Base-by-base conservation (phyloP, 2,797 vertebrate genomes). In the Phalanger gymnotis region DNA sequence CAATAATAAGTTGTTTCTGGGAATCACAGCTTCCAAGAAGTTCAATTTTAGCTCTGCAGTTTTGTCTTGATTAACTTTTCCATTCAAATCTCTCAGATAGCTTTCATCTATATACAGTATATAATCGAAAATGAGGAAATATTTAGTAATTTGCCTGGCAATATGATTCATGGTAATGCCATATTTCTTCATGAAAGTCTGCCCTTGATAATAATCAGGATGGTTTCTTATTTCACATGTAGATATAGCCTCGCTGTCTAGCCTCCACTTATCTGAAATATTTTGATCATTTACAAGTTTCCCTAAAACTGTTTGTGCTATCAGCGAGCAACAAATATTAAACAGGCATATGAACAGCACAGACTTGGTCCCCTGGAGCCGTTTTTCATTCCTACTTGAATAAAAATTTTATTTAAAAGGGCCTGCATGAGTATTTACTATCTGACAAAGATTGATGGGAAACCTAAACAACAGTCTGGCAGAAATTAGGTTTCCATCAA, bases 11-110 rank as follows among this genome's bases (percentile, higher is more conserved):
- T 90, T 99, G 98, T 61, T 99, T 99, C 96, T 99, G 98, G 87
- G 99, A 99, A 98, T 99, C 99, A 0, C 99, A 99, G 95, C 98
- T 99, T 94, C 99, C 99, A 19, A 99, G 99, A 0, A 99, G 99
- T 98, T 99, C 99, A 94, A 99, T 99, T 98, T 99, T 99, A 95
- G 99, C 99, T 98, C 96, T 99, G 98, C 97, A 97, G 97, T 99
- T 98, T 99, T 99, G 97, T 99, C 98, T 25, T 98, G 98, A 87
- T 98, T 99, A 94, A 99, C 99, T 98, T 99, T 99, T 97, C 98
- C 99, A 94, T 99, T 99, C 98, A 99, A 98, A 95, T 99, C 99
- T 97, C 99, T 99, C 19, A 81, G 66, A 81, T 81, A 47, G 66
- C n/a, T 47, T 81, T 81, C 66, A 40, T 40, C n/a, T 47, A 81